Evolutionary conservation across 2,113 vertebrate species (phyloP).

Genomic region (Cebus imitator): DNA sequence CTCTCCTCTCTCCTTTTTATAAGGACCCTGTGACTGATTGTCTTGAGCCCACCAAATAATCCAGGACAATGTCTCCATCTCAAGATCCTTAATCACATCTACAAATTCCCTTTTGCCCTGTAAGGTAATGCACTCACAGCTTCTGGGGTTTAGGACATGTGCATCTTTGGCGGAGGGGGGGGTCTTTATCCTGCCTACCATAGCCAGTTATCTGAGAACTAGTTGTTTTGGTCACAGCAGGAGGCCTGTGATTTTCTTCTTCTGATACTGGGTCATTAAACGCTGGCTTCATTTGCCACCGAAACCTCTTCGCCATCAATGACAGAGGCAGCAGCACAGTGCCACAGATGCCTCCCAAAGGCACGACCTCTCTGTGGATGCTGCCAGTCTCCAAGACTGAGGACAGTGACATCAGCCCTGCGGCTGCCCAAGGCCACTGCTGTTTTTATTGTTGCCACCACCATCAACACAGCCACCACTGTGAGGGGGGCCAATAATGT

Average conservation of each 20-base stretch:
- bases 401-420: not conserved
- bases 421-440: not conserved
- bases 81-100: not conserved
- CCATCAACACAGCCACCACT: not conserved
- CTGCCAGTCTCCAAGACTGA: not conserved
- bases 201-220: not conserved
- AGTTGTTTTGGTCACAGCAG: not conserved
- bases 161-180: not conserved
- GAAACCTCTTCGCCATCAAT: not conserved
- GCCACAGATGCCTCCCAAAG: not conserved
- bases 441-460: not conserved
- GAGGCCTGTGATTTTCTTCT: not conserved
- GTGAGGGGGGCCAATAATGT: not conserved
- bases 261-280: not conserved
- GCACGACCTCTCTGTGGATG: fast-evolving
- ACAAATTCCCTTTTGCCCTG: not conserved
- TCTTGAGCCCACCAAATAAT: not conserved
- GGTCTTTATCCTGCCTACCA: not conserved
- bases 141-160: not conserved
- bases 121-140: not conserved
- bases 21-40: not conserved
- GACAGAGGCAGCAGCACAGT: not conserved
- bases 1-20: not conserved
- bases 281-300: not conserved
- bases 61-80: not conserved